Evolutionary conservation across 2,113 vertebrate genomes (phyloP).

Genomic region (Podiceps cristatus): DNA sequence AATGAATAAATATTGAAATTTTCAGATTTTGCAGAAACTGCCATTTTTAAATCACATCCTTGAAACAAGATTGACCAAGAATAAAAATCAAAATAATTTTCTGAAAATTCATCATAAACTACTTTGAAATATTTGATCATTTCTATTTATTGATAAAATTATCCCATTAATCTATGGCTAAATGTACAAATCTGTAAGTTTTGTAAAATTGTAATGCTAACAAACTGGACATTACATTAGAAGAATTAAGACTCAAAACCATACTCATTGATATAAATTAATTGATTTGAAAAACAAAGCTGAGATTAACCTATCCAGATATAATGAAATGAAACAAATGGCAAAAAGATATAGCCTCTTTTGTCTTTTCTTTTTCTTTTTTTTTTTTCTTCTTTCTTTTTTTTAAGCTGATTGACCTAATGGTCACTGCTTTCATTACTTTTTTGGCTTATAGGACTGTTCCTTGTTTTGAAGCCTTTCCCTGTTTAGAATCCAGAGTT

Average conservation of each 20-base stretch:
- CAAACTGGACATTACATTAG: not conserved
- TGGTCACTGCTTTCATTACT: not conserved
- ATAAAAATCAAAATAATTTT: not conserved
- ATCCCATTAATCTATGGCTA: not conserved
- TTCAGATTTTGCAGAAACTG: not conserved
- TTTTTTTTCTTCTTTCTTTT: too few species aligned
- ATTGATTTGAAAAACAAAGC: not conserved
- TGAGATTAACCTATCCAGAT: not conserved
- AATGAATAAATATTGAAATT: not conserved
- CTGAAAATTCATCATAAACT: not conserved
- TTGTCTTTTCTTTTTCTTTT: not conserved
- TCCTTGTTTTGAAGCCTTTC: slow-evolving; percentile 13
- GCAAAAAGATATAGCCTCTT: accelerated
- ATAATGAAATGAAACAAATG: not conserved
- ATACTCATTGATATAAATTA: accelerated
- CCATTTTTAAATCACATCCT: not conserved
- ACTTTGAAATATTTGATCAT: not conserved
- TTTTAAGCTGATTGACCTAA: not conserved
- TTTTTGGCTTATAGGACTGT: not conserved
- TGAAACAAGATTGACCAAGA: not conserved
- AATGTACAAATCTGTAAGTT: not conserved
- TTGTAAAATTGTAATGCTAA: not conserved
- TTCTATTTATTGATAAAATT: not conserved
- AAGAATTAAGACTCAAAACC: not conserved
- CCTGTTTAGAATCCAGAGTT: not conserved